These are phyloP conservation scores for Nesospiza acunhae DNA, from an alignment of 2,113 vertebrate species.

Conservation along the genomic window DNA sequence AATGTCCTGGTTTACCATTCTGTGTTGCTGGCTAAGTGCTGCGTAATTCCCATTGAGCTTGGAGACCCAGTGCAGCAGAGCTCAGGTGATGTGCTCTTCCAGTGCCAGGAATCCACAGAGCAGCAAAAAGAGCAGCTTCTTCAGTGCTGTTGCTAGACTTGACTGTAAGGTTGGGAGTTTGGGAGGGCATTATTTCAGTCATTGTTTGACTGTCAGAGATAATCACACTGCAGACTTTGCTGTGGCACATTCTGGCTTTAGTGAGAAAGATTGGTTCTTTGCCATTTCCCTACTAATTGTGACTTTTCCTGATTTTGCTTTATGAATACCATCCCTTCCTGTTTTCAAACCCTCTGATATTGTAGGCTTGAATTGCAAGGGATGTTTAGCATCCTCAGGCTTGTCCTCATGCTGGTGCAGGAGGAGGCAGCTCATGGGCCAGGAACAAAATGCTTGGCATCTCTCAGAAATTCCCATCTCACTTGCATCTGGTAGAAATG, in stretches of 20 bases:
- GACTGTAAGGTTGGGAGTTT: accelerated
- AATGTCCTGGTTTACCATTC: background rate
- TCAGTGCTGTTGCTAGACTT: background rate
- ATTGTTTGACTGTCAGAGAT: background rate
- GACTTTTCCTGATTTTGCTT: background rate
- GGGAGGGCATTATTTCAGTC: background rate
- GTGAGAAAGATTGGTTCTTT: background rate
- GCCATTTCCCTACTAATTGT: background rate
- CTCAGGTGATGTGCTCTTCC: background rate
- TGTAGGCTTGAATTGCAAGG: background rate
- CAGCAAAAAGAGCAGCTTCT: background rate
- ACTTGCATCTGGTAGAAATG: background rate
- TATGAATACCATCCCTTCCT: background rate
- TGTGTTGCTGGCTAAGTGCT: background rate
- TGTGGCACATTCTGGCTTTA: background rate
- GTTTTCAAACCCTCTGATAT: background rate
- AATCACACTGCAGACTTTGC: background rate
- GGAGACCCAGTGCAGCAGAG: background rate
- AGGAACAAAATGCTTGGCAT: background rate
- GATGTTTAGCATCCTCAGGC: background rate
- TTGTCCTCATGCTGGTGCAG: background rate
- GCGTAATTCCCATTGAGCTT: background rate
- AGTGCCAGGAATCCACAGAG: background rate
- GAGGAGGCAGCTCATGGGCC: background rate
- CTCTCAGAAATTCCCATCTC: background rate